Evolutionary conservation across 2,888 invertebrate species (phyloP).

Genomic region (Coremacera marginata): DNA sequence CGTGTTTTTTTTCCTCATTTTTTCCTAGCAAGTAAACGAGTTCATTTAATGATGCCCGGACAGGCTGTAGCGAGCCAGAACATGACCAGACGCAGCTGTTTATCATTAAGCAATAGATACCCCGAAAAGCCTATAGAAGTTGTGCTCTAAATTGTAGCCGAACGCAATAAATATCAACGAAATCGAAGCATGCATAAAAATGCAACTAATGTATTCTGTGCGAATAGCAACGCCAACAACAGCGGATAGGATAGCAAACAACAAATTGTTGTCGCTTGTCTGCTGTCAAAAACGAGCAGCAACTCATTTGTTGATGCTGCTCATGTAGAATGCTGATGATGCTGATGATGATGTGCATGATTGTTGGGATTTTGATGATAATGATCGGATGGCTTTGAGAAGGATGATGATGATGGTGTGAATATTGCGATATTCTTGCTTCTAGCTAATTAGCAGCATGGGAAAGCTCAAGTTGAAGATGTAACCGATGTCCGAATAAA

Average conservation of each 20-base stretch:
- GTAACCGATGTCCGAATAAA: conserved; percentile 10
- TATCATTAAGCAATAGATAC: neutral
- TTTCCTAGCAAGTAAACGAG: neutral
- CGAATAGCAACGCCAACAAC: conserved; percentile 34
- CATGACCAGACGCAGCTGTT: conserved; percentile 13
- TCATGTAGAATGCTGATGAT: neutral
- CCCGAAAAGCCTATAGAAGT: neutral
- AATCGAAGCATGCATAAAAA: conserved; percentile 49
- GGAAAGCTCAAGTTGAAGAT: conserved; percentile 13
- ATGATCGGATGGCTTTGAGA: too few relatives aligned
- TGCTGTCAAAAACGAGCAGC: conserved; percentile 14
- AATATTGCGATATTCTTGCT: neutral
- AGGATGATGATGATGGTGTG: neutral
- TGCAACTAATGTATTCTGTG: conserved; percentile 33
- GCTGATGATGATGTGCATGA: neutral
- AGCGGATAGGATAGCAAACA: neutral
- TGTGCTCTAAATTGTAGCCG: neutral
- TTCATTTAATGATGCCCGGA: conserved; percentile 7
- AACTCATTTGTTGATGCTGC: conserved; percentile 18
- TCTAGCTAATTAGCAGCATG: conserved; percentile 27
- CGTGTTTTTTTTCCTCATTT: neutral
- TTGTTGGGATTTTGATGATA: neutral
- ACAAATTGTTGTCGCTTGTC: conserved; percentile 20
- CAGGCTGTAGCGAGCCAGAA: neutral
- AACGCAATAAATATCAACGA: conserved; percentile 32